A percentile compares a stretch with the other conserved stretches of the same genome.
Evolutionary conservation across 2,113 vertebrate species (phyloP).

Genomic region (Oenanthe oenanthe): DNA sequence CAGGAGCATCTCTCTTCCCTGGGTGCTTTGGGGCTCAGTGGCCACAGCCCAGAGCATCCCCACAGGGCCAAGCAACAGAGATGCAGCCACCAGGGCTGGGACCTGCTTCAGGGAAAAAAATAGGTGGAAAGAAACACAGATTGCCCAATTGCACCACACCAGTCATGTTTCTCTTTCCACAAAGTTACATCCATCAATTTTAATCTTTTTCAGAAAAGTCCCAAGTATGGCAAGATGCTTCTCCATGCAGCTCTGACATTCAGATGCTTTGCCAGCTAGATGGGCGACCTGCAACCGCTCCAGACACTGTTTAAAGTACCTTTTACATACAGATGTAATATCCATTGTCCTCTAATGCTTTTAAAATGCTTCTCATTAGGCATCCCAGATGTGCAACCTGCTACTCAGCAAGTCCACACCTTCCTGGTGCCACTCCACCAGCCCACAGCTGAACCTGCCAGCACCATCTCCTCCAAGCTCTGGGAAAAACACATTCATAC

Average conservation of each 20-base stretch:
- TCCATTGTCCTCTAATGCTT: neutral
- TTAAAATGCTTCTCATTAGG: neutral
- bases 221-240: neutral
- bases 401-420: rapidly evolving
- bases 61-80: rapidly evolving
- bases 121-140: neutral
- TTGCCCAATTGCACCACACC: neutral
- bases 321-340: neutral
- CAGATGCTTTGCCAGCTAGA: neutral
- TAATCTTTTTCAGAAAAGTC: neutral
- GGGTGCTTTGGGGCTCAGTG: neutral
- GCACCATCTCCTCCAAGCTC: neutral
- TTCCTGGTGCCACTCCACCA: neutral
- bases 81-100: neutral
- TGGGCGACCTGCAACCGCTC: neutral
- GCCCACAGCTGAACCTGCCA: neutral
- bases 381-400: neutral
- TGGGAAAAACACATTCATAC: neutral
- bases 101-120: neutral
- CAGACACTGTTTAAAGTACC: neutral
- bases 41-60: neutral
- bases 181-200: neutral
- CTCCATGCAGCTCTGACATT: neutral
- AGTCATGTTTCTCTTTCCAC: neutral
- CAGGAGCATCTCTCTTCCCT: neutral